Percentiles rank a stretch among this genome's conserved stretches.
These are phyloP conservation scores for Etheostoma nigrum DNA, from an alignment of 2,797 vertebrate genomes.

Conservation along the genomic window DNA sequence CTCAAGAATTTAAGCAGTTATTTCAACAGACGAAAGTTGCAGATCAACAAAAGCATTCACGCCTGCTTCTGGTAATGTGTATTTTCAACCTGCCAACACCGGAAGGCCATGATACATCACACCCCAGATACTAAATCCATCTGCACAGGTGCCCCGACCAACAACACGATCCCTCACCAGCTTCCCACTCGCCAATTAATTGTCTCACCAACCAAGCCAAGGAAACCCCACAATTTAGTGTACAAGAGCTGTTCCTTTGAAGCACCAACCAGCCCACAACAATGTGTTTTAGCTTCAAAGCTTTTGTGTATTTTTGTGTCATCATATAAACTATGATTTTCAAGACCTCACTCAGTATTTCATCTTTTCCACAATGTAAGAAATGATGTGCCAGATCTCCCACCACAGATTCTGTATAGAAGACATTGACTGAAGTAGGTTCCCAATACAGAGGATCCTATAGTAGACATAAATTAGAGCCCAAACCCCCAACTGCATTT, in stretches of 20 bases:
- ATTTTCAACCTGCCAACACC: constrained; percentile 21
- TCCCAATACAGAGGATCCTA: constrained; percentile 13
- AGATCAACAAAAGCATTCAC: constrained; percentile 24
- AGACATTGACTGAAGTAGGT: constrained; percentile 30
- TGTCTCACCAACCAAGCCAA: background rate
- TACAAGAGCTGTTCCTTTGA: background rate
- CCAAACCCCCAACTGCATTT: constrained; percentile 59
- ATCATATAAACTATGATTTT: constrained; percentile 2
- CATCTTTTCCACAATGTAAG: constrained; percentile 16
- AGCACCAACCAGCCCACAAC: background rate
- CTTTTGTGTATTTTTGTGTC: background rate
- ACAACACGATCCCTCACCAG: constrained; percentile 20
- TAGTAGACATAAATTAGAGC: constrained; percentile 61
- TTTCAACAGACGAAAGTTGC: constrained; percentile 22
- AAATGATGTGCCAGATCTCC: constrained; percentile 12
- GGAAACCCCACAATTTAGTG: background rate
- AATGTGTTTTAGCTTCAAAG: constrained; percentile 3
- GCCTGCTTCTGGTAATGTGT: background rate
- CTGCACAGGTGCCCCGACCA: constrained; percentile 29
- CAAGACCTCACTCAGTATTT: background rate
- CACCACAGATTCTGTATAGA: background rate
- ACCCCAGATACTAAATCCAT: constrained; percentile 13
- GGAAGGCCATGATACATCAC: constrained; percentile 8
- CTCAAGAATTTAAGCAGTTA: constrained; percentile 40
- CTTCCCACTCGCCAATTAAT: constrained; percentile 18